Evolutionary conservation across 2,113 vertebrate genomes (phyloP).

Genomic region (Rhabdomys dilectus): DNA sequence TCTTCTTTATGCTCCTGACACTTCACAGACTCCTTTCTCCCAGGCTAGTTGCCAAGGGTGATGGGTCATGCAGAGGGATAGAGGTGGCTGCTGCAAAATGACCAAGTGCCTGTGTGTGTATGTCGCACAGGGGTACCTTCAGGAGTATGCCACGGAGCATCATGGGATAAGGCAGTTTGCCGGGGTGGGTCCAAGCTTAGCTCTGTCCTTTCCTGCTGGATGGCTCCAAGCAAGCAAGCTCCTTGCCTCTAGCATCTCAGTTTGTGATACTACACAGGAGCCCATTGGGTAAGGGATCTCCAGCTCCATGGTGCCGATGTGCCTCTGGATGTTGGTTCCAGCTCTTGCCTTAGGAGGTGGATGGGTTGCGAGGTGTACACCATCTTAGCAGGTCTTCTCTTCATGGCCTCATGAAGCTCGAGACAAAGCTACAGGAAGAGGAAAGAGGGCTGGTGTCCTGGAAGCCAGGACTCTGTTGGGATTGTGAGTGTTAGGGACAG

Average conservation of each 20-base stretch:
- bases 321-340: background rate
- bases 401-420: background rate
- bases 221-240: background rate
- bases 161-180: background rate
- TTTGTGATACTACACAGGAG: background rate
- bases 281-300: background rate
- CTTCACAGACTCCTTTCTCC: slow-evolving; percentile 66
- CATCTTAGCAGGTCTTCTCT: background rate
- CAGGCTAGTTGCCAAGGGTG: background rate
- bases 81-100: background rate
- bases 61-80: background rate
- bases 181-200: background rate
- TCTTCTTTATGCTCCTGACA: slow-evolving; percentile 46
- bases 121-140: background rate
- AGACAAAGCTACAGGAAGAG: background rate
- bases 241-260: background rate
- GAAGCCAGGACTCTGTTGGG: background rate
- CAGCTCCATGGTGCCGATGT: background rate
- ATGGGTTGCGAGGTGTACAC: background rate
- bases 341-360: background rate
- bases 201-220: background rate
- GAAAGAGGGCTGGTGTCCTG: background rate
- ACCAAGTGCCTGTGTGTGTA: background rate
- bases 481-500: background rate
- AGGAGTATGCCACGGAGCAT: background rate